Evolutionary conservation across 2,888 invertebrate genomes (phyloP).

Genomic region (Rhagium mordax): DNA sequence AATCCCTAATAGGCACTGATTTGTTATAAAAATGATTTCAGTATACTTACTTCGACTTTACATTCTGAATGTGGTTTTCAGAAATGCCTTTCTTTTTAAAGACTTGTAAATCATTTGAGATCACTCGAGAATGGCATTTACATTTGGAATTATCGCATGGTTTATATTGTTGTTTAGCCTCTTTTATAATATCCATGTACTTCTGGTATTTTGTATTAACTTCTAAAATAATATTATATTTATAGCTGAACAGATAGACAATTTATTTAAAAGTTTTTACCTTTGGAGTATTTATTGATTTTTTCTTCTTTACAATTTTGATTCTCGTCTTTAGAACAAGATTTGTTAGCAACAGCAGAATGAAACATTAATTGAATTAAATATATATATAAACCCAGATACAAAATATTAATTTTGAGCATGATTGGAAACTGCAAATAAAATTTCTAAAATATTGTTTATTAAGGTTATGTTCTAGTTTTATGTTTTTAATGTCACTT

Average conservation of each 20-base stretch:
- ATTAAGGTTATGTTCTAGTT: slow-evolving; percentile 32
- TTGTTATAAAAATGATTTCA: background rate
- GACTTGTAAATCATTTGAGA: slow-evolving; percentile 79
- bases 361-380: slow-evolving; percentile 10
- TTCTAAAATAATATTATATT: slow-evolving; percentile 67
- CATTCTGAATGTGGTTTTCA: slow-evolving; percentile 75
- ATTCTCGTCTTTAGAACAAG: slow-evolving; percentile 54
- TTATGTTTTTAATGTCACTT: background rate
- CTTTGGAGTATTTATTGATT: slow-evolving; percentile 64
- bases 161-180: slow-evolving; percentile 71
- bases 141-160: slow-evolving; percentile 76
- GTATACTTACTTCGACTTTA: slow-evolving; percentile 68
- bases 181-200: slow-evolving; percentile 70
- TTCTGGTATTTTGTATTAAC: slow-evolving; percentile 68
- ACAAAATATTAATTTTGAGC: slow-evolving; percentile 19
- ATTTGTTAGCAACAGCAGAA: slow-evolving; percentile 46
- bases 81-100: slow-evolving; percentile 81
- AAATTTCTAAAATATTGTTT: slow-evolving; percentile 25
- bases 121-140: slow-evolving; percentile 77
- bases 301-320: slow-evolving; percentile 52
- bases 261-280: slow-evolving; percentile 51
- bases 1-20: too few species aligned
- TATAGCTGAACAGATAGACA: slow-evolving; percentile 32
- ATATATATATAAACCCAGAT: slow-evolving; percentile 8
- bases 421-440: background rate